Conservation (phyloP, 2,113 vertebrate species). For the Atrichornis clamosus region DNA sequence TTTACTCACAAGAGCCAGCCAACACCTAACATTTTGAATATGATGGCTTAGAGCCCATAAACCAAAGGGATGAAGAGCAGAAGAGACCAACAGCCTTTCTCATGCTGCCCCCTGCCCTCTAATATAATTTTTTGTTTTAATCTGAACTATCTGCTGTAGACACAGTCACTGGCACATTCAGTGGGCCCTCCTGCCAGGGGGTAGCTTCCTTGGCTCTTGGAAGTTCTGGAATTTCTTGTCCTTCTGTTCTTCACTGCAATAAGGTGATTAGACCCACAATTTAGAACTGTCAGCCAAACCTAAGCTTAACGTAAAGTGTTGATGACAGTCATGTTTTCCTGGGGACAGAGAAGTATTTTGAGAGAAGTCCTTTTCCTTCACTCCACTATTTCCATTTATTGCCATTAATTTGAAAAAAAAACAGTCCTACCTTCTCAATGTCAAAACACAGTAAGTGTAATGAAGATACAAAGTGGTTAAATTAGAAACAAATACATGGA, state of each 20-base stretch:
- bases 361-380: not conserved
- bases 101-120: not conserved
- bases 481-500: not conserved
- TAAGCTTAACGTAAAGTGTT: not conserved
- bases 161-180: not conserved
- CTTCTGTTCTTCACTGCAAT: not conserved
- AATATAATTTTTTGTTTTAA: not conserved
- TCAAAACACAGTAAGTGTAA: not conserved
- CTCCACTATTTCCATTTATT: not conserved
- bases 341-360: not conserved
- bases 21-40: not conserved
- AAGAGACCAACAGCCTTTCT: not conserved
- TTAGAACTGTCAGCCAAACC: not conserved
- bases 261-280: not conserved
- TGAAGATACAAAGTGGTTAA: not conserved
- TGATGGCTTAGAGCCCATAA: not conserved
- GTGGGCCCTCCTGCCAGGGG: fast-evolving
- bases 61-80: not conserved
- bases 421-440: not conserved
- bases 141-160: not conserved
- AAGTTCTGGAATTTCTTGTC: not conserved
- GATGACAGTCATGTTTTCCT: not conserved
- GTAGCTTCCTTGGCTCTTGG: not conserved
- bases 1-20: not conserved
- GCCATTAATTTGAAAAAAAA: not conserved